Base-by-base conservation (phyloP, 2,888 invertebrate genomes). In the Trichacis sp. region DNA sequence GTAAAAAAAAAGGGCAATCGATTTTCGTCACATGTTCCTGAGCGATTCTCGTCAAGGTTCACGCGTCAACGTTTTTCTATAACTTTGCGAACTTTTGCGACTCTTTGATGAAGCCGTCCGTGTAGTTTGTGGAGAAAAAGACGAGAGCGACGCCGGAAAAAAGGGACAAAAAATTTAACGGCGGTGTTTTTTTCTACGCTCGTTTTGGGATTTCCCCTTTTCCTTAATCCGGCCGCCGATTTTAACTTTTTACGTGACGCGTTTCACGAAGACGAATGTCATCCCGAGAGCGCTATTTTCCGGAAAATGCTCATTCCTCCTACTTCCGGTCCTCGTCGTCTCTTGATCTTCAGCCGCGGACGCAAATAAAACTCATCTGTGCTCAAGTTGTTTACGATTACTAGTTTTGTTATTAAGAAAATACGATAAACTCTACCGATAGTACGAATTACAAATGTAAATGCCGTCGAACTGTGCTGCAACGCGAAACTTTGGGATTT, bases 311-410 rank as follows among this genome's bases (percentile, higher is more conserved):
- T n/a, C n/a, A n/a, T 33, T 15, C 48, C 9, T 15, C 46, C 38
- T 33, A 46, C 52, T 54, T 56, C 59, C 59, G 12, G 51, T 55
- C 55, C 63, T 55, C 54, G 56, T 59, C 57, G 62, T 51, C 58
- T 67, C 67, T 53, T 52, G 47, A 57, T 64, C 61, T 52, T 49
- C 53, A 46, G 56, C 64, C 51, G 29, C 55, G 63, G 54, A 62
- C 63, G 57, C 64, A 62, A 60, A 62, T 62, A 59, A n/a, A 52
- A 65, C 64, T 68, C 77, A 77, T 76, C 79, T 82, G 79, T 81
- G 81, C 82, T 81, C 82, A 82, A 81, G 79, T 81, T 81, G 78
- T 81, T 82, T 81, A 81, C 77, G 77, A 80, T 81, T 80, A 80
- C 70, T 68, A 64, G 68, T 68, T 81, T 79, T 73, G 73, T 78